A percentile compares a stretch with the other conserved stretches of the same genome.
phyloP scores from a whole-genome alignment of 2,797 vertebrate genomes.

The Lates japonicus region DNA sequence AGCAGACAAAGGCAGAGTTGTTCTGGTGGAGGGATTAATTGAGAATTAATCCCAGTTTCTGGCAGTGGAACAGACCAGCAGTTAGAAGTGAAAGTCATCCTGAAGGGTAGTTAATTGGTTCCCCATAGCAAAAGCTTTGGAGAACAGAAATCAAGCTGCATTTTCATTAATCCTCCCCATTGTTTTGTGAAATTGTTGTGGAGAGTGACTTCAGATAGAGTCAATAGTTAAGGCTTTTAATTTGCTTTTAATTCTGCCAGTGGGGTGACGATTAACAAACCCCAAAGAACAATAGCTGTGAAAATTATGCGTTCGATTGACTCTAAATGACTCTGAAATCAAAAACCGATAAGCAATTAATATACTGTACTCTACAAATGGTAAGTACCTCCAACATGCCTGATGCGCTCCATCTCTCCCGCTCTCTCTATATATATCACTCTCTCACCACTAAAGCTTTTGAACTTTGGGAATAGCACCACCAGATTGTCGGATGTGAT shows the following conservation, averaged over 20 bases:
- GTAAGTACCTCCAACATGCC: conserved; percentile 74
- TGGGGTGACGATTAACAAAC: conserved; percentile 86
- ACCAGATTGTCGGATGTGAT: conserved; percentile 81
- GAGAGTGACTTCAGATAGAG: conserved; percentile 89
- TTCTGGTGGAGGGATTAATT: conserved; percentile 91
- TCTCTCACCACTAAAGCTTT: conserved; percentile 63
- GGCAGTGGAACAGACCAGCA: conserved; percentile 89
- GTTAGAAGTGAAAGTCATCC: conserved; percentile 91
- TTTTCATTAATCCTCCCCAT: conserved; percentile 89
- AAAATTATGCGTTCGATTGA: conserved; percentile 84
- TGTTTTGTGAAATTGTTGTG: conserved; percentile 89
- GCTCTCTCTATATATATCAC: conserved; percentile 7
- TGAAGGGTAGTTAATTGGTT: conserved; percentile 93
- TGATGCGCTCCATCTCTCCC: conserved; percentile 55
- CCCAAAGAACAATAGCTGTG: conserved; percentile 84
- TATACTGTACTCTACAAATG: conserved; percentile 78
- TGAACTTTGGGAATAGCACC: conserved; percentile 79
- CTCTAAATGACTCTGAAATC: conserved; percentile 84
- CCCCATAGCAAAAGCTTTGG: conserved; percentile 87
- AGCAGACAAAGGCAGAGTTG: conserved; percentile 90
- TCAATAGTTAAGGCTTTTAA: conserved; percentile 89
- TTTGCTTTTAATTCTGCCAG: conserved; percentile 89
- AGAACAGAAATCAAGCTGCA: conserved; percentile 89
- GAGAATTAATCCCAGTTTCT: conserved; percentile 92
- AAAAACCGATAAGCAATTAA: conserved; percentile 86